Evolutionary conservation across 1,140 invertebrate genomes (phyloP).

Genomic region (Procambarus clarkii): DNA sequence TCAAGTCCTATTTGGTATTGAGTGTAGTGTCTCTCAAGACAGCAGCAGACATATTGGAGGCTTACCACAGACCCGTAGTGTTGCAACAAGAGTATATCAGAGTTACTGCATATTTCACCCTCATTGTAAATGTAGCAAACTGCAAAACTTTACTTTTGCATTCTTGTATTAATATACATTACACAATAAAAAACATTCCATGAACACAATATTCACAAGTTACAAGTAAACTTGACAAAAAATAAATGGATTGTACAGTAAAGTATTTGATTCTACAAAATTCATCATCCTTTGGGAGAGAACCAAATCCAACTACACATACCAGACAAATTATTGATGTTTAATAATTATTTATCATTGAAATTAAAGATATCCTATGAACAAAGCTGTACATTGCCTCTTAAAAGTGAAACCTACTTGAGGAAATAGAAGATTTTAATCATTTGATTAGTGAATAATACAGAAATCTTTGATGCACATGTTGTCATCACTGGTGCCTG

Average conservation of each 20-base stretch:
- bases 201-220: neutral
- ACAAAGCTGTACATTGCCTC: no score
- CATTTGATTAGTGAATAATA: neutral
- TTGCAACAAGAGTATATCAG: neutral
- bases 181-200: neutral
- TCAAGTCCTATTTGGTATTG: slow-evolving; percentile 37
- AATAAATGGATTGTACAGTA: neutral
- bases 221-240: neutral
- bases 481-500: neutral
- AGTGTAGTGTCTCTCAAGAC: slow-evolving; percentile 2
- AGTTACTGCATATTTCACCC: neutral
- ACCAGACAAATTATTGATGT: no score
- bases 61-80: slow-evolving; percentile 15
- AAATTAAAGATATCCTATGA: no score
- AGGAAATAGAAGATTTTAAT: neutral
- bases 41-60: slow-evolving; percentile 13
- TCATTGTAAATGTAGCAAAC: neutral
- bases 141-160: neutral
- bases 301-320: no score
- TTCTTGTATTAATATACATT: neutral
- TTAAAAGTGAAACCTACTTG: neutral
- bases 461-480: neutral
- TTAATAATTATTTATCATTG: no score
- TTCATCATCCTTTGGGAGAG: no score
- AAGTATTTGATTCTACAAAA: neutral